Evolutionary conservation across 2,797 vertebrate species (phyloP).

Genomic region (Limosa lapponica): DNA sequence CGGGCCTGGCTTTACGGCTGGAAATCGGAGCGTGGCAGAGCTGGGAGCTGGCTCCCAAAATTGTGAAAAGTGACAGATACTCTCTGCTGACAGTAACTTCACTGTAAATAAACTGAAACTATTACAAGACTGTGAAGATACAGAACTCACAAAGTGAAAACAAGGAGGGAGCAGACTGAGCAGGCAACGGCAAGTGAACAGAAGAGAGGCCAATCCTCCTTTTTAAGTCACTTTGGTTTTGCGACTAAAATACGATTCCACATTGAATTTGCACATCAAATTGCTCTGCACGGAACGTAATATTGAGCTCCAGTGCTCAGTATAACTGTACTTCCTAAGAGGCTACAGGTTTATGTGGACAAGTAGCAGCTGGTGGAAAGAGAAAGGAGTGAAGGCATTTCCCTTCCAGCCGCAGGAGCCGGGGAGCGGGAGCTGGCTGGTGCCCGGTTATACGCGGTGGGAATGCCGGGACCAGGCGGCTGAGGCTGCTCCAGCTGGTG

Average conservation of each 20-base stretch:
- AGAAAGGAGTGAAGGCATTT: not conserved
- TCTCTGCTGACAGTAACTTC: not conserved
- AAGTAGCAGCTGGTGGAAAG: not conserved
- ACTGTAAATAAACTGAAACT: not conserved
- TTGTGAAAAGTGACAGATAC: not conserved
- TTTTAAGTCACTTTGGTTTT: not conserved
- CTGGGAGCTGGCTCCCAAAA: not conserved
- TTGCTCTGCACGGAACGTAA: not conserved
- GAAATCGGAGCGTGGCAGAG: not conserved
- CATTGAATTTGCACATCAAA: not conserved
- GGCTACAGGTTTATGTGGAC: not conserved
- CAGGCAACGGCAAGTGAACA: fast-evolving
- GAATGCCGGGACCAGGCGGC: not conserved
- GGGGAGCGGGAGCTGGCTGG: not conserved
- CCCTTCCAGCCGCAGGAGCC: not conserved
- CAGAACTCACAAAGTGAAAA: not conserved
- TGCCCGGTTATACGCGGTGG: fast-evolving
- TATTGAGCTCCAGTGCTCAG: not conserved
- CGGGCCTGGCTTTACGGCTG: not conserved
- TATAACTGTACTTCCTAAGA: not conserved
- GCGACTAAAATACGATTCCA: not conserved
- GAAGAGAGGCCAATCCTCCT: not conserved
- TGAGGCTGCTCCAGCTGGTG: not conserved
- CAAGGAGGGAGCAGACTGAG: not conserved
- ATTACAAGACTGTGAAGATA: not conserved